Evolutionary conservation across 2,888 invertebrate species (phyloP).

Genomic region (Nephrotoma flavescens): DNA sequence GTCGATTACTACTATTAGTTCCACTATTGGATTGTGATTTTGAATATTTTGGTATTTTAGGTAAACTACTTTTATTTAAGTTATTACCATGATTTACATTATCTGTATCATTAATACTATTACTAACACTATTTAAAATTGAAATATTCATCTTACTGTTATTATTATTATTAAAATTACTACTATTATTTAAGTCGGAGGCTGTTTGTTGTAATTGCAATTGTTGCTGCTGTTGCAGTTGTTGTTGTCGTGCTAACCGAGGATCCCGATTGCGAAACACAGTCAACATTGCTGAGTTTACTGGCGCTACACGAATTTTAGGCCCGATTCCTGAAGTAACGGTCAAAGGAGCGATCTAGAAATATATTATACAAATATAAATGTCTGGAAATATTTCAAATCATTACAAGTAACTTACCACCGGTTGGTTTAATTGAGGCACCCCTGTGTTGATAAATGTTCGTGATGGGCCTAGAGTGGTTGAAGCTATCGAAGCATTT

Average conservation of each 20-base stretch:
- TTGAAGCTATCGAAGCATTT: not conserved
- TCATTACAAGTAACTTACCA: not conserved
- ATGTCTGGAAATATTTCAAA: not conserved
- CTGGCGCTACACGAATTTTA: conserved; percentile 38
- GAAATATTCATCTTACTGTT: not conserved
- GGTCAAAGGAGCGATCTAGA: not conserved
- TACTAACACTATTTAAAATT: conserved; percentile 3
- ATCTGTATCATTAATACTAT: not conserved
- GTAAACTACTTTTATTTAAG: not conserved
- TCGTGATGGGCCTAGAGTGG: not conserved
- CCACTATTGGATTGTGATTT: not conserved
- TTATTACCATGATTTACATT: not conserved
- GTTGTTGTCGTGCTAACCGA: conserved; percentile 30
- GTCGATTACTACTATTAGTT: not conserved
- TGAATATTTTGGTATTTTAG: conserved; percentile 3
- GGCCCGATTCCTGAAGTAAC: conserved; percentile 16
- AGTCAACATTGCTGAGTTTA: conserved; percentile 33
- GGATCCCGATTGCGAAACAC: conserved; percentile 31
- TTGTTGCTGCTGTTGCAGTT: conserved; percentile 18
- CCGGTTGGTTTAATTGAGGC: not conserved
- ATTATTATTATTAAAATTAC: conserved; percentile 5
- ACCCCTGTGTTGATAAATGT: not conserved
- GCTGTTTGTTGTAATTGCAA: not conserved
- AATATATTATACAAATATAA: not conserved
- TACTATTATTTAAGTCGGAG: conserved; percentile 8